Evolutionary conservation across 2,888 invertebrate genomes (phyloP).

Genomic region (Lasioglossum oenotherae): DNA sequence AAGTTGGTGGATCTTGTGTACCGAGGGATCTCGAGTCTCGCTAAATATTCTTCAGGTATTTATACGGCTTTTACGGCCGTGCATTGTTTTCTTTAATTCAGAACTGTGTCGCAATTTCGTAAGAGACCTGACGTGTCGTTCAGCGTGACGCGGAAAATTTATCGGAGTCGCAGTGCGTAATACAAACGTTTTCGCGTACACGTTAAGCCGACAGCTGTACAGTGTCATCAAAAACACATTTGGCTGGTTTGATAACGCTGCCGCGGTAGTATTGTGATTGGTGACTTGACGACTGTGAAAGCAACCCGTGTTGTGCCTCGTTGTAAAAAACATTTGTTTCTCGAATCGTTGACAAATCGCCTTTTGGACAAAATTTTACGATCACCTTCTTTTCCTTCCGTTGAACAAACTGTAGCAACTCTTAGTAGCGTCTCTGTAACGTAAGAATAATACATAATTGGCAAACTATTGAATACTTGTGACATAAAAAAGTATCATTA

Average conservation of each 20-base stretch:
- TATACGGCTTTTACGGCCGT: not conserved
- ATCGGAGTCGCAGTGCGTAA: not conserved
- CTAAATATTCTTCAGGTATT: constrained; percentile 13
- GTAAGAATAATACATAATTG: not conserved
- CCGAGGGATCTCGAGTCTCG: not conserved
- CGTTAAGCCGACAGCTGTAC: constrained; percentile 27
- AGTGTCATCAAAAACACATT: constrained; percentile 44
- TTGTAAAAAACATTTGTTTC: not conserved
- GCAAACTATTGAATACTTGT: not conserved
- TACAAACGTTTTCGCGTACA: not conserved
- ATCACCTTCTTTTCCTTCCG: too few relatives aligned
- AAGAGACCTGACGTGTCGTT: not conserved
- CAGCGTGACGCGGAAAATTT: constrained; percentile 5
- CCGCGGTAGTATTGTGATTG: not conserved
- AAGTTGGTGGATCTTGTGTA: not conserved
- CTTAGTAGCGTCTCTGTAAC: too few relatives aligned
- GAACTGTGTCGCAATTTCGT: not conserved
- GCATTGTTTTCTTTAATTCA: too few relatives aligned
- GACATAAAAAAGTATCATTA: too few relatives aligned
- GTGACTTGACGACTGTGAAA: constrained; percentile 5
- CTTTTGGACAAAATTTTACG: not conserved
- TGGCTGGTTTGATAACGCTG: constrained; percentile 37
- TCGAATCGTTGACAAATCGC: not conserved
- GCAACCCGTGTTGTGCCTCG: not conserved
- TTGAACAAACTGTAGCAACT: too few relatives aligned